A percentile compares a stretch with the other conserved stretches of the same genome.
These are phyloP conservation scores for Palythoa grandiflora DNA, from an alignment of 92 coral and sea anemone genomes.

Conservation along the genomic window DNA sequence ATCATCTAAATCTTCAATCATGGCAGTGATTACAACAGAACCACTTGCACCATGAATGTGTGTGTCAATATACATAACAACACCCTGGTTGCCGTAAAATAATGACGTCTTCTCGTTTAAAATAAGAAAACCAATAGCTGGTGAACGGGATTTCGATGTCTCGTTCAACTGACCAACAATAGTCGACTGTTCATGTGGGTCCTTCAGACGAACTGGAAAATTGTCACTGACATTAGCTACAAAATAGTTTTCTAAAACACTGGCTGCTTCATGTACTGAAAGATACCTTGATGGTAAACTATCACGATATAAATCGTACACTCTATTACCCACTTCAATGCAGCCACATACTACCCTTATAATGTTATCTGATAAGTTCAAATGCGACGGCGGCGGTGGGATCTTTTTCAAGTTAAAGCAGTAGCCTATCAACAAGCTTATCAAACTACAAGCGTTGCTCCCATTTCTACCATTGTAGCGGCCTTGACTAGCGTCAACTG, in stretches of 20 bases:
- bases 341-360: conserved; percentile 57
- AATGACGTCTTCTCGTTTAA: conserved; percentile 63
- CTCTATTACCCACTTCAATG: conserved; percentile 59
- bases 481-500: conserved; percentile 50
- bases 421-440: conserved; percentile 46
- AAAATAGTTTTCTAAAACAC: conserved; percentile 38
- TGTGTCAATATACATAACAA: conserved; percentile 55
- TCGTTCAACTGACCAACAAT: conserved; percentile 44
- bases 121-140: conserved; percentile 41
- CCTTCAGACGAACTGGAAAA: conserved; percentile 63
- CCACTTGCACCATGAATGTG: conserved; percentile 55
- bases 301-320: conserved; percentile 61
- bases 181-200: conserved; percentile 65
- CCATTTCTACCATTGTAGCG: conserved; percentile 54
- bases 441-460: conserved; percentile 65
- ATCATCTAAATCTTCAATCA: background rate
- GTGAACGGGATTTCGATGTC: background rate
- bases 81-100: conserved; percentile 5
- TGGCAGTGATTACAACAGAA: conserved; percentile 29
- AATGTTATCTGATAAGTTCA: conserved; percentile 1
- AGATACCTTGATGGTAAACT: conserved; percentile 66
- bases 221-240: conserved; percentile 25
- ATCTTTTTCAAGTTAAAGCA: background rate
- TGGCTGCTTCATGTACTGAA: conserved; percentile 67
- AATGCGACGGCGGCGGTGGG: background rate